A percentile compares a stretch with the other conserved stretches of the same genome.
phyloP scores from a whole-genome alignment of 1,140 invertebrate species.

The Mamestra configurata region DNA sequence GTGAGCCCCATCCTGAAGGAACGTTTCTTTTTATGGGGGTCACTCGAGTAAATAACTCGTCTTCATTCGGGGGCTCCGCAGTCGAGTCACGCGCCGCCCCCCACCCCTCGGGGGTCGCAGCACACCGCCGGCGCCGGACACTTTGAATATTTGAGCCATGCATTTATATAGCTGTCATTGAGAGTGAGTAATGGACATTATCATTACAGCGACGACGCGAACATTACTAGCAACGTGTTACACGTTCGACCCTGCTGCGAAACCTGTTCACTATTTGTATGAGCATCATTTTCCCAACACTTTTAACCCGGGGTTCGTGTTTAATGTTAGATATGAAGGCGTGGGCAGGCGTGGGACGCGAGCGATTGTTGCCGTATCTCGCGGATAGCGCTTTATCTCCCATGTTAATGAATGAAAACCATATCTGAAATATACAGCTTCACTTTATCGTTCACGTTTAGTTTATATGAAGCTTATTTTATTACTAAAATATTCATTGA shows the following conservation, averaged over 20 bases:
- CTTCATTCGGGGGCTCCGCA: conserved; percentile 63
- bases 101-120: background rate
- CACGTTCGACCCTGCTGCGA: background rate
- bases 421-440: conserved; percentile 12
- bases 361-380: background rate
- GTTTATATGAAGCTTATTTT: background rate
- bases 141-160: conserved; percentile 52
- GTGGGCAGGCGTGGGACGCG: background rate
- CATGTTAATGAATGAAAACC: conserved; percentile 12
- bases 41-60: conserved; percentile 79
- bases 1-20: conserved; percentile 71
- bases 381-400: background rate
- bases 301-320: background rate
- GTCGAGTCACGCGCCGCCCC: conserved; percentile 61
- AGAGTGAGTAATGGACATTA: background rate
- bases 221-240: background rate
- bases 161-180: conserved; percentile 35
- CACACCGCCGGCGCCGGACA: conserved; percentile 32
- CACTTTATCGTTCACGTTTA: background rate
- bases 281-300: background rate
- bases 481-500: background rate
- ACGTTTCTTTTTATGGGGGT: conserved; percentile 77
- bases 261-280: background rate
- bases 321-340: background rate
- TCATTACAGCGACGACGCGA: background rate